A percentile compares a stretch with the other conserved stretches of the same genome.
These are phyloP conservation scores for Anas acuta DNA, from an alignment of 2,797 vertebrate genomes.

Conservation along the genomic window DNA sequence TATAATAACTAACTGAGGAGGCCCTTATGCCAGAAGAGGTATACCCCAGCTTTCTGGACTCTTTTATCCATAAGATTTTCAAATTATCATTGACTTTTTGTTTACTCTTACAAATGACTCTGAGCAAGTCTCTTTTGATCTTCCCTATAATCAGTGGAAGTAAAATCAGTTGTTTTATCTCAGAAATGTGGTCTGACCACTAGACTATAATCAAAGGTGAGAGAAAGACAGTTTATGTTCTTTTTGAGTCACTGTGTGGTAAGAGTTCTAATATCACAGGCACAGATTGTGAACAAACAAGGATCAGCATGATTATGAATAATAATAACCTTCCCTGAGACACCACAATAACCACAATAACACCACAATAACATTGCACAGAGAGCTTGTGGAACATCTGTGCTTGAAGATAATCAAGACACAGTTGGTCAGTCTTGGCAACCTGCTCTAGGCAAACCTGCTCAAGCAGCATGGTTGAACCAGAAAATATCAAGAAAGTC, in stretches of 20 bases:
- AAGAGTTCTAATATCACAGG: background rate
- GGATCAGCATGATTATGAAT: background rate
- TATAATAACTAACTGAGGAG: background rate
- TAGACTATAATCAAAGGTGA: background rate
- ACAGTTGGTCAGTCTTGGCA: no score
- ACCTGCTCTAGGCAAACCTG: no score
- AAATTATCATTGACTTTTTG: background rate
- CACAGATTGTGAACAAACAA: background rate
- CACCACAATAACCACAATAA: background rate
- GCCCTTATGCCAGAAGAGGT: rapidly evolving
- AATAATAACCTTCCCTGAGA: background rate
- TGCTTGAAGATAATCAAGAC: no score
- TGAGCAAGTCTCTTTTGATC: background rate
- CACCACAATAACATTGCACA: no score
- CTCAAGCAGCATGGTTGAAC: no score
- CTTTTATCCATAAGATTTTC: background rate
- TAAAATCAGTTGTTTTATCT: background rate
- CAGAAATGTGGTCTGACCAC: background rate
- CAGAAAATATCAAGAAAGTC: no score
- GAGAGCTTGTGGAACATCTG: no score
- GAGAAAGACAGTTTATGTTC: background rate
- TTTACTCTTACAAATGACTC: background rate
- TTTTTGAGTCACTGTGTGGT: background rate
- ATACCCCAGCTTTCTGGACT: background rate
- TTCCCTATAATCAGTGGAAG: background rate